Evolutionary conservation across 1,140 invertebrate genomes (phyloP), one percentile per base, ranked within the genome.

Genomic region (Chelonus insularis): DNA sequence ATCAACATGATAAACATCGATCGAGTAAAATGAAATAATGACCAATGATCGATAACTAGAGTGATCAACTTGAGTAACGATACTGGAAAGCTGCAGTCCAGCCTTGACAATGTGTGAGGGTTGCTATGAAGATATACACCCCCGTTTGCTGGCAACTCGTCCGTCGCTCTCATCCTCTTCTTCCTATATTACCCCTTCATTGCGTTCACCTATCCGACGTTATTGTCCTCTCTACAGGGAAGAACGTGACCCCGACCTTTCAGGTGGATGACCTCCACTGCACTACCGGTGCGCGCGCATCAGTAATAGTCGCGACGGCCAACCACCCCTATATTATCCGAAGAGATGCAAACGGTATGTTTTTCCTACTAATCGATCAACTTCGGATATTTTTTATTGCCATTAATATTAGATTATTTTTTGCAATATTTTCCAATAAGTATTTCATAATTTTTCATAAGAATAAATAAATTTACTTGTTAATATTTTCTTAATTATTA

Each of bases 221-320:
- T n/a, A n/a, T n/a, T 50, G 18, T 39, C 25, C 29, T 52, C 11
- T 36, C 60, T 65, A 61, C 69, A 68, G 71, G 69, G 68, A 71
- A 73, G 70, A 75, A 72, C 73, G 69, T 79, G 78, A 80, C 79
- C 79, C 79, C 77, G 78, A 80, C 79, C 78, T 81, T 80, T 78
- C 76, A 79, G 78, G 79, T 81, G 74, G 78, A 81, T 81, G 77
- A 80, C 79, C 79, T 79, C 79, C 76, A 79, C 78, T 80, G 78
- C 79, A 79, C 66, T 73, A 69, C 16, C 12, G 64, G 57, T 67
- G 69, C 75, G 75, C 73, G 72, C 72, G 72, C 74, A 73, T 63
- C 71, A 29, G 25, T 3, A 7, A 29, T 3, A 29, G 25, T 57
- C 45, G 29, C 34, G 65, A 67, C 67, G 50, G 34, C 37, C 20